These are phyloP conservation scores for Priocnemis perturbator DNA, from an alignment of 2,888 invertebrate species.

Conservation along the genomic window DNA sequence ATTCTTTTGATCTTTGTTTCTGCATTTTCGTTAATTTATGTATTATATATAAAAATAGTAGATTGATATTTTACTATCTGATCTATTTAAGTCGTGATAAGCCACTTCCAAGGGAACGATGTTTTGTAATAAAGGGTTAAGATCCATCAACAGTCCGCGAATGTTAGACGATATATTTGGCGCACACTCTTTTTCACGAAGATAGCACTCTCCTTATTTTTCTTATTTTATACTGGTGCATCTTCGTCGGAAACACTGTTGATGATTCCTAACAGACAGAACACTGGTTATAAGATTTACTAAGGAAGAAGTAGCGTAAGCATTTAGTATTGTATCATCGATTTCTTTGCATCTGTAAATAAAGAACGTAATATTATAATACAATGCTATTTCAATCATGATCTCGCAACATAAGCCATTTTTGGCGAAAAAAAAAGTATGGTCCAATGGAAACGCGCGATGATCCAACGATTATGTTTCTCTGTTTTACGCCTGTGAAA, in stretches of 20 bases:
- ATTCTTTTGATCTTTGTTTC: neutral
- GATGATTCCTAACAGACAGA: slow-evolving; percentile 12
- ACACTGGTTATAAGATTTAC: slow-evolving; percentile 22
- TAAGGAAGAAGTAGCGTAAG: slow-evolving; percentile 46
- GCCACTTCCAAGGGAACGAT: neutral
- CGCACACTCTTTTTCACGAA: slow-evolving; percentile 18
- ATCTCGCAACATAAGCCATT: neutral
- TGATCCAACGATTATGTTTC: too few species aligned
- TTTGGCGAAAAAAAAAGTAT: too few species aligned
- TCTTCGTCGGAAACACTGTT: slow-evolving; percentile 9
- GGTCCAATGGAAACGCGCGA: too few species aligned
- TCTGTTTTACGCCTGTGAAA: neutral
- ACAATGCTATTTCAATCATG: slow-evolving; percentile 6
- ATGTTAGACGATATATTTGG: neutral
- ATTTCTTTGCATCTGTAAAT: slow-evolving; percentile 58
- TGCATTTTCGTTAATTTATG: too few species aligned
- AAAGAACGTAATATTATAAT: slow-evolving; percentile 44
- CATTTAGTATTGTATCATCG: slow-evolving; percentile 70
- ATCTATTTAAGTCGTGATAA: too few species aligned
- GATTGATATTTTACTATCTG: too few species aligned
- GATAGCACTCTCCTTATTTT: slow-evolving; percentile 14
- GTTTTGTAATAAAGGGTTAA: slow-evolving; percentile 13
- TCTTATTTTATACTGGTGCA: slow-evolving; percentile 28
- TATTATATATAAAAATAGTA: neutral
- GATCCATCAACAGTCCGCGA: slow-evolving; percentile 5